Percentiles rank a stretch among this genome's conserved stretches.
phyloP scores from a whole-genome alignment of 2,888 invertebrate genomes.

The Tinea trinotella region DNA sequence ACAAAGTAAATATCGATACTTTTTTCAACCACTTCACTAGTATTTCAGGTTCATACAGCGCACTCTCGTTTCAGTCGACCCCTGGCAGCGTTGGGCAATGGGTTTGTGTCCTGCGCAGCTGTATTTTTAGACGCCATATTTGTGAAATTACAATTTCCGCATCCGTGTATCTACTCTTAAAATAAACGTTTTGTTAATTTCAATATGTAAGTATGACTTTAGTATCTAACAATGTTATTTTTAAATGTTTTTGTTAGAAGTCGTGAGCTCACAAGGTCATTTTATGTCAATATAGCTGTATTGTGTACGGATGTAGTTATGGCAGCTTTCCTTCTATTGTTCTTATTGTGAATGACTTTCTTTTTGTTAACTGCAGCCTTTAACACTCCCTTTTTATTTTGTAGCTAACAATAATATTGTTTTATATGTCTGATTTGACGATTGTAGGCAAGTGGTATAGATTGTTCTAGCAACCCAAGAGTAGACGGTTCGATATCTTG shows the following conservation, averaged over 20 bases:
- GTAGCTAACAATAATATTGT: no score
- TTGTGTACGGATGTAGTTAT: not conserved
- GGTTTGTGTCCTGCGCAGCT: not conserved
- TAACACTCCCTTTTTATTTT: no score
- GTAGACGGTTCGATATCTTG: no score
- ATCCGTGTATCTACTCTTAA: not conserved
- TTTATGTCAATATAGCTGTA: not conserved
- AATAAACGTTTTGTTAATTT: not conserved
- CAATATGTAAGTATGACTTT: not conserved
- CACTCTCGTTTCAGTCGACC: conserved; percentile 12
- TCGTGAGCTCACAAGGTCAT: not conserved
- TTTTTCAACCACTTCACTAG: not conserved
- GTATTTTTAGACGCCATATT: conserved; percentile 1
- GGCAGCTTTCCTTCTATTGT: not conserved
- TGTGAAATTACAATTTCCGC: not conserved
- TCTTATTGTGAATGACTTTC: not conserved
- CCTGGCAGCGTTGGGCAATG: not conserved
- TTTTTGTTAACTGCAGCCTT: not conserved
- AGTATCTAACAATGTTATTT: not conserved
- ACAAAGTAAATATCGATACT: conserved; percentile 6
- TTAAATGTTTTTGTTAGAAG: no score
- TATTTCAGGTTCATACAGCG: conserved; percentile 4
- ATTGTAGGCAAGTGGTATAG: no score
- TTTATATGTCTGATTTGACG: no score
- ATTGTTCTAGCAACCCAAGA: no score